A percentile compares a stretch with the other conserved stretches of the same genome.
Evolutionary conservation across 92 coral and sea anemone genomes (phyloP).

Genomic region (Umimayanthus kanabou): DNA sequence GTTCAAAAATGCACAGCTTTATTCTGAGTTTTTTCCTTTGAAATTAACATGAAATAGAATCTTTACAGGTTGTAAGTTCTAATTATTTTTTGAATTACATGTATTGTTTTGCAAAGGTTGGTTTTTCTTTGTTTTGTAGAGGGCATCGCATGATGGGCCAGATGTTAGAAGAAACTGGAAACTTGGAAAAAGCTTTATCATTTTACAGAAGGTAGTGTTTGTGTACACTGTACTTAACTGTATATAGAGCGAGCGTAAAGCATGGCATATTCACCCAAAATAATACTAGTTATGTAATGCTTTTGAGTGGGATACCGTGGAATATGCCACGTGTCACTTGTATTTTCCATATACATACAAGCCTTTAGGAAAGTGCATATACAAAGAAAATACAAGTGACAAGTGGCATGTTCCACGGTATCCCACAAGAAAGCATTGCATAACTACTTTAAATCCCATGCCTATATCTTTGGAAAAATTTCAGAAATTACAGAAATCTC

Average conservation of each 20-base stretch:
- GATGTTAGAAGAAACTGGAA: conserved; percentile 74
- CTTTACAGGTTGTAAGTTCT: not conserved
- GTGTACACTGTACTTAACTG: not conserved
- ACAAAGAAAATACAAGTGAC: too few relatives aligned
- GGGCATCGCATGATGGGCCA: conserved; percentile 98
- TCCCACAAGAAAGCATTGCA: too few relatives aligned
- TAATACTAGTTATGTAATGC: too few relatives aligned
- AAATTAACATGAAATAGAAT: not conserved
- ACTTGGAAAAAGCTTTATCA: conserved; percentile 74
- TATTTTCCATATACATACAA: too few relatives aligned
- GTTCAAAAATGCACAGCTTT: not conserved
- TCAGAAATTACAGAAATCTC: too few relatives aligned
- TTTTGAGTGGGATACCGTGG: too few relatives aligned
- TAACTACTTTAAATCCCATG: too few relatives aligned
- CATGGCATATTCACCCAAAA: too few relatives aligned
- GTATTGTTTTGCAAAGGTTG: not conserved
- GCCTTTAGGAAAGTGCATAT: too few relatives aligned
- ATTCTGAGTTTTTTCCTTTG: not conserved
- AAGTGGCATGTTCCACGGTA: too few relatives aligned
- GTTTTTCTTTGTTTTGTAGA: conserved; percentile 46
- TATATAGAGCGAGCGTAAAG: not conserved
- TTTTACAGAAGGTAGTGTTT: conserved; percentile 85
- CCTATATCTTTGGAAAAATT: too few relatives aligned
- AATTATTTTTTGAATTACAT: not conserved
- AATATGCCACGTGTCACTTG: too few relatives aligned